A percentile compares a stretch with the other conserved stretches of the same genome.
phyloP scores from a whole-genome alignment of 1,140 invertebrate species.

The Halesus radiatus region DNA sequence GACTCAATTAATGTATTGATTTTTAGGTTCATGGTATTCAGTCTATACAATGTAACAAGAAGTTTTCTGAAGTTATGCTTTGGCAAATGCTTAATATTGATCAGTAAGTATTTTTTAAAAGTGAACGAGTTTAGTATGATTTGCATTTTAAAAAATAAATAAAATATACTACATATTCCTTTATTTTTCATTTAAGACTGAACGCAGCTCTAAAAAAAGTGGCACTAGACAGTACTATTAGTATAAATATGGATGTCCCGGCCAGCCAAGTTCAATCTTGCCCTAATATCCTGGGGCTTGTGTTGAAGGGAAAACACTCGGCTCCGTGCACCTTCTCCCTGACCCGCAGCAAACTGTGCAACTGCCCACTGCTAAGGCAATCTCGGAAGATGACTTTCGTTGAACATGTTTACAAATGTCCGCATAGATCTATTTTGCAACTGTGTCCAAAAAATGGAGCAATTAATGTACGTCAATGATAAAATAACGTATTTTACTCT shows the following conservation, averaged over 20 bases:
- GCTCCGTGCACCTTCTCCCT: conserved; percentile 62
- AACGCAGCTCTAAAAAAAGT: conserved; percentile 63
- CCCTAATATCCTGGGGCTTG: conserved; percentile 62
- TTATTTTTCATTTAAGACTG: conserved; percentile 58
- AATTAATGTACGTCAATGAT: conserved; percentile 5
- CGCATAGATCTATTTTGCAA: conserved; percentile 22
- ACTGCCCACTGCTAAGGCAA: conserved; percentile 57
- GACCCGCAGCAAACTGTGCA: conserved; percentile 65
- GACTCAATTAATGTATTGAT: background rate
- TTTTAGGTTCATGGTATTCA: conserved; percentile 66
- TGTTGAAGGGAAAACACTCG: conserved; percentile 62
- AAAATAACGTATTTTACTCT: too few relatives aligned
- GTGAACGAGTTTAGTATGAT: too few relatives aligned
- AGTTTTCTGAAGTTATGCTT: conserved; percentile 65
- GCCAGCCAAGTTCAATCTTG: conserved; percentile 61
- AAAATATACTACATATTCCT: background rate
- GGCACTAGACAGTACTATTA: conserved; percentile 61
- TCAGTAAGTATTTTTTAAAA: conserved; percentile 64
- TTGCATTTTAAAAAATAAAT: too few relatives aligned
- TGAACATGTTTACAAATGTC: conserved; percentile 29
- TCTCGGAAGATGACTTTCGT: conserved; percentile 25
- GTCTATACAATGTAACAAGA: conserved; percentile 63
- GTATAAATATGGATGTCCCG: conserved; percentile 63
- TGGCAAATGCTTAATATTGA: conserved; percentile 67
- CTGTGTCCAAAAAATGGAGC: conserved; percentile 3